Percentiles rank a stretch among this genome's conserved stretches.
Conservation (phyloP, 1,140 invertebrate species). For the Lasioglossum albipes region DNA sequence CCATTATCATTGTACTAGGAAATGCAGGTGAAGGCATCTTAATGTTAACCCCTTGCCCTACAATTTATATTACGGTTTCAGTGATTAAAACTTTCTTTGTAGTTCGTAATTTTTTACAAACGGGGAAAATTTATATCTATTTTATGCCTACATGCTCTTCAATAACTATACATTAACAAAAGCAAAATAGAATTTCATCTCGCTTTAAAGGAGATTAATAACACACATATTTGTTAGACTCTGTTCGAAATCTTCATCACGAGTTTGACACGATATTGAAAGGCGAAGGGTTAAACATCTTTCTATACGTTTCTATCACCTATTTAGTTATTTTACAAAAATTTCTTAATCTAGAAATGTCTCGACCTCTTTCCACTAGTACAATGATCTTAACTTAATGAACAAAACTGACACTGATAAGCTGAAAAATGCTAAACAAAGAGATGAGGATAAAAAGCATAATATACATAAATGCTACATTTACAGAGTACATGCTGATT, state of each 20-base stretch:
- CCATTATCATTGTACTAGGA: not conserved
- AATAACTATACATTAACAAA: too few relatives aligned
- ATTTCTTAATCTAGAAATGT: not conserved
- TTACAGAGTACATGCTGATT: not conserved
- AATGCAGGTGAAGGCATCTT: not conserved
- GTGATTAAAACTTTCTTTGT: too few relatives aligned
- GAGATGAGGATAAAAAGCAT: not conserved
- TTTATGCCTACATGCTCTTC: too few relatives aligned
- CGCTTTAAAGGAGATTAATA: too few relatives aligned
- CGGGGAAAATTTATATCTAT: too few relatives aligned
- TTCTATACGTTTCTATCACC: not conserved
- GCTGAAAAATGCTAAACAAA: slow-evolving; percentile 22
- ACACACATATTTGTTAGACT: too few relatives aligned
- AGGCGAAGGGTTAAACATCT: not conserved
- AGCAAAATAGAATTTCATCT: too few relatives aligned
- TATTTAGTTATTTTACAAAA: not conserved
- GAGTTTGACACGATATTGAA: too few relatives aligned
- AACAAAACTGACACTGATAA: slow-evolving; percentile 1
- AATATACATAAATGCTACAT: not conserved
- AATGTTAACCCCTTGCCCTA: not conserved
- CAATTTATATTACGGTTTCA: too few relatives aligned
- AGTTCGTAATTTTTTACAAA: too few relatives aligned
- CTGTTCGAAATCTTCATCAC: too few relatives aligned
- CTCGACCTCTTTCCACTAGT: not conserved
- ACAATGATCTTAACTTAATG: slow-evolving; percentile 4